Evolutionary conservation across 2,113 vertebrate species (phyloP).

Genomic region (Zosterops hypoxanthus): DNA sequence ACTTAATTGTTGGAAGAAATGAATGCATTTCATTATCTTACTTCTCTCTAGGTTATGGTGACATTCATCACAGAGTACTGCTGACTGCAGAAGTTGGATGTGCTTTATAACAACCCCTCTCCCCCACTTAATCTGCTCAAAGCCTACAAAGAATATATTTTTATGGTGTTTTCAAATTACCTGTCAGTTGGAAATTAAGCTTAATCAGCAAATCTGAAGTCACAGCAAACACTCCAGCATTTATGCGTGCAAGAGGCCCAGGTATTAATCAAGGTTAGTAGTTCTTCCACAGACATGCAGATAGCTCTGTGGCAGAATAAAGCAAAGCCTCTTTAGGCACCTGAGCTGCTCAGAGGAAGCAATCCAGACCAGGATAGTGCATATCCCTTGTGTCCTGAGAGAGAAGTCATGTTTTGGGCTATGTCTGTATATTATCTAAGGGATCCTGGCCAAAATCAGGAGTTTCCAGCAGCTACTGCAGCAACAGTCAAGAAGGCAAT

Average conservation of each 20-base stretch:
- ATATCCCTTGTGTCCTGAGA: not conserved
- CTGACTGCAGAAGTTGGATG: conserved; percentile 37
- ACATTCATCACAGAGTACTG: conserved; percentile 17
- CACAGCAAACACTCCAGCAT: conserved; percentile 3
- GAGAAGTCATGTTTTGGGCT: not conserved
- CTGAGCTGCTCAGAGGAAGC: not conserved
- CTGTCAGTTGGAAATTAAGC: conserved; percentile 27
- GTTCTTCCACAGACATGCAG: not conserved
- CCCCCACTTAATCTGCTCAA: not conserved
- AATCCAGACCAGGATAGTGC: not conserved
- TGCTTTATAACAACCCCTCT: not conserved
- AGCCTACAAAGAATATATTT: not conserved
- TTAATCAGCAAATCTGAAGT: conserved; percentile 50
- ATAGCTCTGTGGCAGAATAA: not conserved
- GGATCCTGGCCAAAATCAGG: not conserved
- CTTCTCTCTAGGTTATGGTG: conserved; percentile 33
- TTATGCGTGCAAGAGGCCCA: conserved; percentile 12
- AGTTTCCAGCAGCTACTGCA: not conserved
- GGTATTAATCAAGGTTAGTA: not conserved
- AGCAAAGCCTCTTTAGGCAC: not conserved
- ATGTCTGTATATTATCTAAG: not conserved
- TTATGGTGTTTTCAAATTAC: conserved; percentile 19
- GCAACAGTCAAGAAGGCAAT: not conserved
- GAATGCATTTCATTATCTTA: conserved; percentile 1
- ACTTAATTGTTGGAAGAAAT: not conserved